Base-by-base conservation (phyloP, 2,797 vertebrate genomes). In the Phoebastria nigripes region DNA sequence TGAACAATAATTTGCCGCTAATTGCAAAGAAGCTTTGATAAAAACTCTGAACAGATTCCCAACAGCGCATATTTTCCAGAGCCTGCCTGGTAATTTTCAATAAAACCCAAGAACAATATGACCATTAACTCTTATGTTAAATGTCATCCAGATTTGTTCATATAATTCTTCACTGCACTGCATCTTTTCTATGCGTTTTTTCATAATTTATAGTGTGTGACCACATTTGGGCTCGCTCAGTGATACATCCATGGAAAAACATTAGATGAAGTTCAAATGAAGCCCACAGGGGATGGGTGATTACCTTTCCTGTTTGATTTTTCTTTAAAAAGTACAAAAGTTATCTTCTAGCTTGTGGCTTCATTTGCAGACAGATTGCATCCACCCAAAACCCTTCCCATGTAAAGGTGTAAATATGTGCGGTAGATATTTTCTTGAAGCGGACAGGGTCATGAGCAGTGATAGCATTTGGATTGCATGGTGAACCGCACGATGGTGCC, bases 21-120 rank as follows among this genome's bases (percentile, higher is more conserved):
- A 96, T 91, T 94, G 44, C 82, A 94, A 95, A 66, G 74, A 76
- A 83, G 81, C 79, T 66, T 96, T 95, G 79, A 98, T 93, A 92
- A 96, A 96, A 90, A 49, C 89, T 82, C 67, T 72, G 91, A 92
- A 89, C 56, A 74, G 84, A 93, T 91, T 93, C 39, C 62, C 52
- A 87, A 69, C 56, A 79, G 66, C 49, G 2, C 84, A 91, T 89
- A 82, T 93, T 97, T 98, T 97, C 95, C 91, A 96, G 52, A 76
- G 44, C 51, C 46, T 0, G 61, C 70, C 56, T 95, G 90, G 71
- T 91, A 84, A 83, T 94, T 97, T 93, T 92, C 81, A 95, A 25
- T 84, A 94, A 95, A 73, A 58, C 52, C 61, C 76, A 37, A 73
- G 87, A 97, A 97, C 77, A 97, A 85, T 94, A 67, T 56, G 71